Evolutionary conservation across 2,113 vertebrate species (phyloP), one percentile per base, ranked within the genome.

Genomic region (Brachionichthys hirsutus): DNA sequence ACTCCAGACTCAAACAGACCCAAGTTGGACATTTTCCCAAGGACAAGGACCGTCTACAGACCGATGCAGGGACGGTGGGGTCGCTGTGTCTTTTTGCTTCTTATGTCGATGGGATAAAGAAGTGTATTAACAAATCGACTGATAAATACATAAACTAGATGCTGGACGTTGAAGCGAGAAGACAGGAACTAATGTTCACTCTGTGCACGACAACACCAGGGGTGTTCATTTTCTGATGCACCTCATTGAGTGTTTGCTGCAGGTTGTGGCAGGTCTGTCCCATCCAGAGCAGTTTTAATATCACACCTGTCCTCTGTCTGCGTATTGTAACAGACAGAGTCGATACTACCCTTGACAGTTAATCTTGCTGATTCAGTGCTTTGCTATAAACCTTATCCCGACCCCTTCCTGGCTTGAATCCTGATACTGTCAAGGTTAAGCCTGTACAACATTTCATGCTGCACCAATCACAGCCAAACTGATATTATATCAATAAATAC

Each of bases 401-500:
- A 20, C 59, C 64, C 16, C 56, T 78, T 75, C 70, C 70, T 72
- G 60, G 70, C 35, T 55, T 71, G 84, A 67, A 82, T 67, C 68
- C 48, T 77, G 80, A 83, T 85, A 87, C 64, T 56, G 20, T 36
- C 59, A 41, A 74, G 80, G 75, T 88, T 83, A 88, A 80, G 74
- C 61, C 76, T 63, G 63, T 65, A 22, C 72, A 82, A 48, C 68
- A 18, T 41, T 16, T 62, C 63, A 47, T 55, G 49, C 49, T 62
- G 35, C 52, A 20, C 67, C 65, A 40, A 38, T 7, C 45, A 60
- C 58, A 51, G 52, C 75, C 54, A 74, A 65, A 76, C 71, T 3
- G 58, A 65, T 82, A 70, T 55, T 47, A n/a, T 56, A 62, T 72
- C 54, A 67, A 50, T 22, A 12, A 30, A 52, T 44, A 56, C 20